Percentiles rank a stretch among this genome's conserved stretches.
Evolutionary conservation across 2,113 vertebrate species (phyloP).

Genomic region (Osmerus eperlanus): DNA sequence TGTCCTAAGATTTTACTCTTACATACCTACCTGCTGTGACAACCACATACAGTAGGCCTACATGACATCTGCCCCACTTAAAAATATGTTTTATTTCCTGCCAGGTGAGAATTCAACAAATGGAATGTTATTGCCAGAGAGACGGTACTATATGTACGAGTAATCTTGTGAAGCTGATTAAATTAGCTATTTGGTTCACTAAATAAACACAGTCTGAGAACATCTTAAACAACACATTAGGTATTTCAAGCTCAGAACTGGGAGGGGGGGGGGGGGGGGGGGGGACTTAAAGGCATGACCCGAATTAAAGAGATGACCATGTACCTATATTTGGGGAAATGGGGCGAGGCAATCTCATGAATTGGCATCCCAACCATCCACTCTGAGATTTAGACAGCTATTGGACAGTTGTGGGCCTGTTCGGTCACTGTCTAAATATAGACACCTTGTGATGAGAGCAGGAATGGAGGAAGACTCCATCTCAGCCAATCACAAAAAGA

Average conservation of each 20-base stretch:
- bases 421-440: slow-evolving; percentile 59
- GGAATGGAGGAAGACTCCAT: slow-evolving; percentile 8
- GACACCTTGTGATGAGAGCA: slow-evolving; percentile 37
- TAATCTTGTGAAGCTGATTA: neutral
- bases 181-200: neutral
- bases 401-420: slow-evolving; percentile 48
- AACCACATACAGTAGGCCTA: neutral
- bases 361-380: slow-evolving; percentile 59
- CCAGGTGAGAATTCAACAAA: slow-evolving; percentile 13
- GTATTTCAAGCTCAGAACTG: neutral
- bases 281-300: neutral
- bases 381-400: slow-evolving; percentile 34
- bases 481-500: neutral
- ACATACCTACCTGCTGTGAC: too few relatives aligned
- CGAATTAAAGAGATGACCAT: neutral
- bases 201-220: slow-evolving; percentile 5
- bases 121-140: slow-evolving; percentile 14
- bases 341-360: slow-evolving; percentile 22
- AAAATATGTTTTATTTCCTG: neutral
- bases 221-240: slow-evolving; percentile 1
- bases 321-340: neutral
- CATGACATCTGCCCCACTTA: neutral
- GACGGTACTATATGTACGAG: neutral
- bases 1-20: too few relatives aligned
- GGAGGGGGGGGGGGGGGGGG: too few relatives aligned